A percentile compares a stretch with the other conserved stretches of the same genome.
phyloP scores from a whole-genome alignment of 2,797 vertebrate genomes.

The Acanthurus tractus region DNA sequence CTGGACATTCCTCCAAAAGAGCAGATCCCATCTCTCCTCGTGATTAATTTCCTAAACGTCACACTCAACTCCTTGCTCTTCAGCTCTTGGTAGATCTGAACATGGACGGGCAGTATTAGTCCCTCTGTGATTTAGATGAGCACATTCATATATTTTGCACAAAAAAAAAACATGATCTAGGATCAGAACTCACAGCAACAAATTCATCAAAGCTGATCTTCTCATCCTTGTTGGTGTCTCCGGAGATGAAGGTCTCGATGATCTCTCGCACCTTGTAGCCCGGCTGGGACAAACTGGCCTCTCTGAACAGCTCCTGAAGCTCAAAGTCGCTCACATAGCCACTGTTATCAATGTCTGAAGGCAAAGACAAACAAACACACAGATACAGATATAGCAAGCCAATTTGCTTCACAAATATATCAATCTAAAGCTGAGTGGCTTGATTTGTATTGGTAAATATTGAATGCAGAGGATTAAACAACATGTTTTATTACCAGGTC shows the following conservation, averaged over 20 bases:
- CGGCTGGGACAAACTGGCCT: slow-evolving; percentile 93
- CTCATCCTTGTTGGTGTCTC: slow-evolving; percentile 94
- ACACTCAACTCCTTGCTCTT: slow-evolving; percentile 95
- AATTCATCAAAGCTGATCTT: slow-evolving; percentile 98
- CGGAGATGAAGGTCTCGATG: slow-evolving; percentile 90
- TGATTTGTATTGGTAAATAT: slow-evolving; percentile 4
- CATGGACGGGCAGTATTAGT: slow-evolving; percentile 25
- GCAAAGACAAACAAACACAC: neutral
- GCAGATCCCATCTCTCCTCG: slow-evolving; percentile 92
- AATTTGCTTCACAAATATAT: slow-evolving; percentile 24
- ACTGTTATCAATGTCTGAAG: slow-evolving; percentile 94
- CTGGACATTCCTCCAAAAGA: slow-evolving; percentile 94
- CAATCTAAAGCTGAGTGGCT: neutral
- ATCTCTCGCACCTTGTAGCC: slow-evolving; percentile 96
- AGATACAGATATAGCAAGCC: neutral
- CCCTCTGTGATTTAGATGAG: fast-evolving
- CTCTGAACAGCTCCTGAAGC: slow-evolving; percentile 96
- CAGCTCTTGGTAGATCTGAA: slow-evolving; percentile 90
- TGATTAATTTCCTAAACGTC: slow-evolving; percentile 92
- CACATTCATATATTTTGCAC: fast-evolving
- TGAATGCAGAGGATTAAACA: neutral
- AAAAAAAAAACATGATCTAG: neutral
- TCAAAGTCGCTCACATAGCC: slow-evolving; percentile 96
- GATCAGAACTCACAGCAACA: slow-evolving; percentile 87
- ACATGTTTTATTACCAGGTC: slow-evolving; percentile 1